Base-by-base conservation (phyloP, 2,113 vertebrate genomes). In the Toxostoma redivivum region DNA sequence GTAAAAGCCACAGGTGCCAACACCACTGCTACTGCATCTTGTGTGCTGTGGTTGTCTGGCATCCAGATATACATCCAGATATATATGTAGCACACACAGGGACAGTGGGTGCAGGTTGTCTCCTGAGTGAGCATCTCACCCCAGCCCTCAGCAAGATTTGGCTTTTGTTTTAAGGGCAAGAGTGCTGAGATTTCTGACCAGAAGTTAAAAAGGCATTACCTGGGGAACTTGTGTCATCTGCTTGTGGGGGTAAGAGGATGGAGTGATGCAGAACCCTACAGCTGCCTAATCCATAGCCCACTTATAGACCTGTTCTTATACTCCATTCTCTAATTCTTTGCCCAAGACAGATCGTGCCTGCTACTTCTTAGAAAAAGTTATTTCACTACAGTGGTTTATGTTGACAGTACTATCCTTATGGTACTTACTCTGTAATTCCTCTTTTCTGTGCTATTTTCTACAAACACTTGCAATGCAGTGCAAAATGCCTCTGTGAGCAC, bases 401-500 rank as follows among this genome's bases (percentile, higher is more conserved):
- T 42, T 86, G n/a, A 31, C 8, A 37, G 6, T 31, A 35, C 42
- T 84, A 71, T 42, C n/a, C 30, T 71, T 61, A 31, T 31, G 30
- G n/a, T 56, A 12, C 5, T 51, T 33, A 27, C 7, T 31, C 44
- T 44, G 17, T 62, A 74, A 57, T 45, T 85, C 40, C 11, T 17
- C 50, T 65, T 54, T 69, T n/a, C 30, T 77, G 17, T 77, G 50
- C 20, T 37, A 27, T 48, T 72, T 77, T 56, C 24, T 71, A 7
- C 61, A 66, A 81, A 57, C 54, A 17, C 19, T 44, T 79, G 30
- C 44, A 74, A 2, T 40, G 27, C 40, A 35, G 15, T 76, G 79
- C 62, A 42, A 9, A 74, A 56, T 0, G 1, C 30, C 45, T 65
- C 9, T 2, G 45, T 70, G 74, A 56, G 54, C 5, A 0, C 13